These are phyloP conservation scores for Sphaerophoria taeniata DNA, from an alignment of 2,888 invertebrate species.

Conservation along the genomic window DNA sequence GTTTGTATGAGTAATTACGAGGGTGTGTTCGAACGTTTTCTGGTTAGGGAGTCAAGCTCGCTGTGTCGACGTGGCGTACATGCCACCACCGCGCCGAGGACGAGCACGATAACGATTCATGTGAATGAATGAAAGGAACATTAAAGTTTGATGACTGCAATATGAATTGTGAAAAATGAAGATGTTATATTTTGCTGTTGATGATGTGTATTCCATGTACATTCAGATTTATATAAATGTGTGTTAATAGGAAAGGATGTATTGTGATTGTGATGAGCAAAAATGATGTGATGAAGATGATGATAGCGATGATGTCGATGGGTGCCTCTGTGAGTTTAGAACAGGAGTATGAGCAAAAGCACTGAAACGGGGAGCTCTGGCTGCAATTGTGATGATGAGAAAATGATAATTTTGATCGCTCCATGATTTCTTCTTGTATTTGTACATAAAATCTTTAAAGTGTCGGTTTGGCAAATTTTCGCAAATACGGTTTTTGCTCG, in stretches of 20 bases:
- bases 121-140: slow-evolving; percentile 73
- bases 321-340: background rate
- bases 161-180: slow-evolving; percentile 72
- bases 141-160: slow-evolving; percentile 72
- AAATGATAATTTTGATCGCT: slow-evolving; percentile 74
- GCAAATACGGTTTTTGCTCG: slow-evolving; percentile 71
- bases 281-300: slow-evolving; percentile 58
- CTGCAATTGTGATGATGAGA: slow-evolving; percentile 72
- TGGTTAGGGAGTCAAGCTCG: slow-evolving; percentile 15
- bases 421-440: slow-evolving; percentile 71
- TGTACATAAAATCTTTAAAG: slow-evolving; percentile 73
- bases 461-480: slow-evolving; percentile 72
- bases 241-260: background rate
- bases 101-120: slow-evolving; percentile 48
- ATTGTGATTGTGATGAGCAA: slow-evolving; percentile 35
- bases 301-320: background rate
- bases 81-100: no score
- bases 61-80: slow-evolving; percentile 38
- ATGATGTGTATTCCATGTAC: slow-evolving; percentile 38
- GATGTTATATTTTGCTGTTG: slow-evolving; percentile 64
- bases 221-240: slow-evolving; percentile 28
- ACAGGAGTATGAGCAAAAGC: background rate
- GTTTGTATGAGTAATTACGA: slow-evolving; percentile 47
- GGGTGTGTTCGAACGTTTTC: slow-evolving; percentile 51
- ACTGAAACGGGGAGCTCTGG: background rate